Percentiles rank a stretch among this genome's conserved stretches.
Evolutionary conservation across 2,888 invertebrate species (phyloP).

Genomic region (Homarus gammarus): DNA sequence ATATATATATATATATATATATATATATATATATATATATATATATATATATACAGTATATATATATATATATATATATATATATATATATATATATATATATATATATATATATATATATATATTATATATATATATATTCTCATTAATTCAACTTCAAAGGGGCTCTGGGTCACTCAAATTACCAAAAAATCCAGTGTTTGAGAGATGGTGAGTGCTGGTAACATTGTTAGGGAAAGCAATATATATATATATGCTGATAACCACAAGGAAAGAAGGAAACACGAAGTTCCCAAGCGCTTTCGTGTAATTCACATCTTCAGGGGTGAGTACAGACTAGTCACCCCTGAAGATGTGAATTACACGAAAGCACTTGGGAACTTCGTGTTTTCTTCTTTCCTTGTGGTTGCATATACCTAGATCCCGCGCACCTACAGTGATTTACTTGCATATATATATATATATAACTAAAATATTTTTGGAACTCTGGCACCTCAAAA

Average conservation of each 20-base stretch:
- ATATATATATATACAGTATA: background rate
- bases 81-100: slow-evolving; percentile 16
- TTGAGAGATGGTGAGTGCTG: too few species aligned
- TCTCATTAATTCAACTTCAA: background rate
- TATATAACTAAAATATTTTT: too few species aligned
- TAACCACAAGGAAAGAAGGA: background rate
- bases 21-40: slow-evolving; percentile 5
- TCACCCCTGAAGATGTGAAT: too few species aligned
- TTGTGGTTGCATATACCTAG: too few species aligned
- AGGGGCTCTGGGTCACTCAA: background rate
- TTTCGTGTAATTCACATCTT: too few species aligned
- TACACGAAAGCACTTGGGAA: too few species aligned
- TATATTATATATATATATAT: background rate
- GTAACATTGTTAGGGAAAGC: background rate
- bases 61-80: background rate
- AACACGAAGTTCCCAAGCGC: background rate
- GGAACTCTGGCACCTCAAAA: too few species aligned
- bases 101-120: background rate
- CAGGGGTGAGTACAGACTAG: too few species aligned
- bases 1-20: slow-evolving; percentile 7
- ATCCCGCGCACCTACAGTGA: too few species aligned
- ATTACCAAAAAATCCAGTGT: too few species aligned
- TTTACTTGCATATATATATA: too few species aligned
- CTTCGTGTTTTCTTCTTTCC: too few species aligned
- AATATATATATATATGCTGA: background rate